Evolutionary conservation across 1,140 invertebrate genomes (phyloP), one percentile per base, ranked within the genome.

Genomic region (Drosophila obscura): DNA sequence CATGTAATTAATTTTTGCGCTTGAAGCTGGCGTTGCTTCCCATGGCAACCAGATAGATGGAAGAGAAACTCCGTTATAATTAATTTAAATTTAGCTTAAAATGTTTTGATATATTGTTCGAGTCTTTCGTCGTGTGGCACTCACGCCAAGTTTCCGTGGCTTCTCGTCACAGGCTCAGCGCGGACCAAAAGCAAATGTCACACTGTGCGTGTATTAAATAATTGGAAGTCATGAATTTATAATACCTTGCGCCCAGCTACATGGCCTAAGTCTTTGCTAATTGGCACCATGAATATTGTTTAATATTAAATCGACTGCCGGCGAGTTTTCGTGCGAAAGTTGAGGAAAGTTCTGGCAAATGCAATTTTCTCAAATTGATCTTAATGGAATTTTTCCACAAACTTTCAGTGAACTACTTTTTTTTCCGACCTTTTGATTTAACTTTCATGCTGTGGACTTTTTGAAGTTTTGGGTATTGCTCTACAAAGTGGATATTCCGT

Each of bases 11-110:
- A 83, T 83, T 82, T 79, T 79, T 45, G 52, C 69, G 67, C 67
- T 71, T 26, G 52, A 39, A 71, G 75, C 61, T 39, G 24, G 26
- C 35, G 50, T 62, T 26, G 8, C 2, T 39, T 55, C 31, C 63
- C 53, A 19, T 11, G 22, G 57, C 52, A 66, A 52, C 66, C 56
- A 62, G 26, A 51, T 46, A 57, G 45, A 73, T 55, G 39, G 26
- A 61, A 26, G n/a, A 43, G 24, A 31, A 49, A 52, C 45, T 46
- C 46, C 48, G 43, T 50, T 65, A 64, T 66, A 82, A 83, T 82
- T 82, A 83, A 82, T 83, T 82, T 83, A 79, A 75, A 82, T 82
- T 71, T 78, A 71, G 61, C 80, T 63, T 62, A 82, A 75, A 75
- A 74, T 83, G 65, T 67, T 83, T 71, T 79, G 71, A 71, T 66